phyloP scores from a whole-genome alignment of 2,797 vertebrate species.

The Hydrocynus forskahlii region DNA sequence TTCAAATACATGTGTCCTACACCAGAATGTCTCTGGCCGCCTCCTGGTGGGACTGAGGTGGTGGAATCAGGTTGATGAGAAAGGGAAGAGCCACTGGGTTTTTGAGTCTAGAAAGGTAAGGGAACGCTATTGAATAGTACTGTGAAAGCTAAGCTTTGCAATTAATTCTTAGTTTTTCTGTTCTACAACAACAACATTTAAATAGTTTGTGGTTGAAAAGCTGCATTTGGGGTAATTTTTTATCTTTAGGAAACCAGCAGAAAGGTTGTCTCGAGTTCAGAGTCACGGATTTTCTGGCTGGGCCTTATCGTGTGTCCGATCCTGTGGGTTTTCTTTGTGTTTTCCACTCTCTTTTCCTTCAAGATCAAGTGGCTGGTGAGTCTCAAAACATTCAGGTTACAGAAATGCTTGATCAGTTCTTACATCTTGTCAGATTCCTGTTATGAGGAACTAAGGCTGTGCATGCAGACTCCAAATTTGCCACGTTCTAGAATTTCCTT shows the following conservation, averaged over 20 bases:
- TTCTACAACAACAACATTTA: too few species aligned
- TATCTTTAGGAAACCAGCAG: slow-evolving; percentile 66
- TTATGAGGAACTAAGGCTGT: neutral
- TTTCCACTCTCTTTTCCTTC: slow-evolving; percentile 88
- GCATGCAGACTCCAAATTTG: too few species aligned
- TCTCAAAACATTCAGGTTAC: slow-evolving; percentile 47
- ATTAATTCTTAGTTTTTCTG: too few species aligned
- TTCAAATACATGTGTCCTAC: neutral
- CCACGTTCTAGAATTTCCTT: too few species aligned
- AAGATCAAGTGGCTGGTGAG: slow-evolving; percentile 95
- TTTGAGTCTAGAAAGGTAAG: slow-evolving; percentile 91
- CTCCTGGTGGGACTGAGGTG: slow-evolving; percentile 93
- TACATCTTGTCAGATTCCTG: neutral
- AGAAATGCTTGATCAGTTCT: neutral
- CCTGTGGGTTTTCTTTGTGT: slow-evolving; percentile 91
- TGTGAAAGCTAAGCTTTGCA: too few species aligned
- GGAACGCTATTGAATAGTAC: neutral
- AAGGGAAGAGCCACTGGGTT: slow-evolving; percentile 90
- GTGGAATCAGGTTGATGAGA: slow-evolving; percentile 95
- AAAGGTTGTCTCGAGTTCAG: slow-evolving; percentile 75
- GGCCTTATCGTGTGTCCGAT: slow-evolving; percentile 88
- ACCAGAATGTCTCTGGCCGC: slow-evolving; percentile 90
- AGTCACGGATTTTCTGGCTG: slow-evolving; percentile 92
- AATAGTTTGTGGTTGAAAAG: too few species aligned
- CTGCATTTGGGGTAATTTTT: slow-evolving; percentile 1